These are phyloP conservation scores for Masticophis lateralis DNA, from an alignment of 2,797 vertebrate genomes.

Conservation along the genomic window DNA sequence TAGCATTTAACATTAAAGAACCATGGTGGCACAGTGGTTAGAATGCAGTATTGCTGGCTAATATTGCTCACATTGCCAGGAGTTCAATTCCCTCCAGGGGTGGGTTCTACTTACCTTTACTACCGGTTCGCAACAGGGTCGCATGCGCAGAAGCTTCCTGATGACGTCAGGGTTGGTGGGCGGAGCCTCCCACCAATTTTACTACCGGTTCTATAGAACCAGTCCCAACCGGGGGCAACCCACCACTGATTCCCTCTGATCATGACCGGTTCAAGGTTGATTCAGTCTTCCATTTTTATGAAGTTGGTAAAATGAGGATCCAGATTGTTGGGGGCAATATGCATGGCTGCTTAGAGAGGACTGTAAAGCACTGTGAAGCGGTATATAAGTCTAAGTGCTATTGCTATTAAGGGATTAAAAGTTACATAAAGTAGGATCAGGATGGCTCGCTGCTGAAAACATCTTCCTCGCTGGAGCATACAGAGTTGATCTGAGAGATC, in stretches of 20 bases:
- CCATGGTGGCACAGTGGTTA: no score
- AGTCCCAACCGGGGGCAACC: no score
- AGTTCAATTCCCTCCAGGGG: no score
- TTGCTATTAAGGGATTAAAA: not conserved
- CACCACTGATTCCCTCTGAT: not conserved
- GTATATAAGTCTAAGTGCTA: not conserved
- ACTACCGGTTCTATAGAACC: no score
- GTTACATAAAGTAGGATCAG: not conserved
- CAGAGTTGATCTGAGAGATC: not conserved
- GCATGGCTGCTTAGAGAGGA: not conserved
- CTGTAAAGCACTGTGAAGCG: not conserved
- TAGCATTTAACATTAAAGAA: not conserved
- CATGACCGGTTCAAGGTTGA: not conserved
- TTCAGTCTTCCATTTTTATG: not conserved
- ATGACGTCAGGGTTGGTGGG: no score
- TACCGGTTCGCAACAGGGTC: no score
- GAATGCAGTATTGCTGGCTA: no score
- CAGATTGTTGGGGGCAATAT: not conserved
- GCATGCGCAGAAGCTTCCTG: no score
- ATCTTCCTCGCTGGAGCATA: not conserved
- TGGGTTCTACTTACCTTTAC: no score
- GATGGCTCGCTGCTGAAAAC: not conserved
- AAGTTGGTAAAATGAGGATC: not conserved
- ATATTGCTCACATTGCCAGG: no score
- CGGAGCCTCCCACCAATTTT: no score